phyloP scores from a whole-genome alignment of 2,888 invertebrate genomes.

The Epistrophe grossulariae region DNA sequence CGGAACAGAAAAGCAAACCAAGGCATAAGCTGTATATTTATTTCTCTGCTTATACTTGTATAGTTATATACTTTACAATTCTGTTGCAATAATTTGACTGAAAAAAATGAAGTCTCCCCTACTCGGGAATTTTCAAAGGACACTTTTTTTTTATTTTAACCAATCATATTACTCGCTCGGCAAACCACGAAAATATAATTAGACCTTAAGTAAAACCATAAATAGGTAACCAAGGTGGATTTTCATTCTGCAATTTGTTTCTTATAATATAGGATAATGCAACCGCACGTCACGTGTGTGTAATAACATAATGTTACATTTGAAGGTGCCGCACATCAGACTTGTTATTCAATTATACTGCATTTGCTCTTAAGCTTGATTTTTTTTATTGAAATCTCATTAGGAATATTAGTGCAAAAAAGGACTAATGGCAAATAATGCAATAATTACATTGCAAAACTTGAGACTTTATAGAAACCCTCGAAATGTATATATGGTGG shows the following conservation, averaged over 20 bases:
- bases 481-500: conserved; percentile 36
- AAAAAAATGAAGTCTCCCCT: conserved; percentile 59
- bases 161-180: conserved; percentile 65
- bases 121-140: neutral
- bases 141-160: conserved; percentile 41
- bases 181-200: conserved; percentile 70
- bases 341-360: conserved; percentile 78
- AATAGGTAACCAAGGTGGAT: conserved; percentile 38
- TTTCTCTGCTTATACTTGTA: neutral
- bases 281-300: conserved; percentile 68
- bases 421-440: conserved; percentile 68
- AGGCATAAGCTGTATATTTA: neutral
- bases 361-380: conserved; percentile 50
- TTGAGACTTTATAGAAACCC: conserved; percentile 58
- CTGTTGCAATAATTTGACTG: conserved; percentile 34
- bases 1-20: neutral
- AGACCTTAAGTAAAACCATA: conserved; percentile 54
- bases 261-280: conserved; percentile 26
- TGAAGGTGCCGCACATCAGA: conserved; percentile 50
- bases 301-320: conserved; percentile 50
- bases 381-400: conserved; percentile 71
- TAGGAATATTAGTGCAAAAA: conserved; percentile 55
- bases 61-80: neutral
- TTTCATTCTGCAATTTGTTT: conserved; percentile 13
- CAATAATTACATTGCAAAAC: conserved; percentile 68